These are phyloP conservation scores for Scrobipalpa atriplicella DNA, from an alignment of 2,888 invertebrate genomes.

Conservation along the genomic window DNA sequence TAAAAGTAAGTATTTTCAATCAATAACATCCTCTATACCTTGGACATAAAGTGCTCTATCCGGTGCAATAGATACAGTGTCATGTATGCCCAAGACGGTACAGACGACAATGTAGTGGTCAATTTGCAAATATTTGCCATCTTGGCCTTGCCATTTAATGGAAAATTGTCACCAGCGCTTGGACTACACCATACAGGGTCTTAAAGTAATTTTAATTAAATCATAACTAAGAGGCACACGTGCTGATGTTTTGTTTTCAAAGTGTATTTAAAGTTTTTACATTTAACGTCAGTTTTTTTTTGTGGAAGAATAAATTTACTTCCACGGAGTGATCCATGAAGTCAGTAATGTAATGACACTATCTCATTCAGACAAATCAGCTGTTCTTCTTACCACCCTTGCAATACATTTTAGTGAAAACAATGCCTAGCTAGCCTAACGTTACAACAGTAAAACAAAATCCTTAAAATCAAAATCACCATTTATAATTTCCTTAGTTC, in stretches of 20 bases:
- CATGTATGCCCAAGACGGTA: constrained; percentile 53
- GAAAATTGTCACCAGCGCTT: constrained; percentile 64
- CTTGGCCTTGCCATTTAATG: constrained; percentile 57
- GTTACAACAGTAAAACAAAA: too few species aligned
- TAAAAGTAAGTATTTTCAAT: constrained; percentile 24
- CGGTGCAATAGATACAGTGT: constrained; percentile 40
- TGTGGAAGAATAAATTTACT: too few species aligned
- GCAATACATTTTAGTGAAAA: too few species aligned
- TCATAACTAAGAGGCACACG: background rate
- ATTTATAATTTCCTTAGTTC: too few species aligned
- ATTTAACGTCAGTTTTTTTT: too few species aligned
- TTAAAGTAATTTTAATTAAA: background rate
- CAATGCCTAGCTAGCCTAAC: too few species aligned
- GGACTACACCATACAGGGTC: constrained; percentile 42
- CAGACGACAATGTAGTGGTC: constrained; percentile 56
- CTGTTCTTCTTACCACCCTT: too few species aligned
- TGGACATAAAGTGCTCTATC: constrained; percentile 38
- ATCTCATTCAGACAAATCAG: too few species aligned
- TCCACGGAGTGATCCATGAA: too few species aligned
- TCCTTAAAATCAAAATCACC: too few species aligned
- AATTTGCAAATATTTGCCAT: constrained; percentile 60
- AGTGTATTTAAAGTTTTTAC: background rate
- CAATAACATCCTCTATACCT: constrained; percentile 43
- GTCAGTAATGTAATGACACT: too few species aligned
- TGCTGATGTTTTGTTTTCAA: background rate